Evolutionary conservation across 2,888 invertebrate species (phyloP), one percentile per base, ranked within the genome.

Genomic region (Caenorhabditis sp.): DNA sequence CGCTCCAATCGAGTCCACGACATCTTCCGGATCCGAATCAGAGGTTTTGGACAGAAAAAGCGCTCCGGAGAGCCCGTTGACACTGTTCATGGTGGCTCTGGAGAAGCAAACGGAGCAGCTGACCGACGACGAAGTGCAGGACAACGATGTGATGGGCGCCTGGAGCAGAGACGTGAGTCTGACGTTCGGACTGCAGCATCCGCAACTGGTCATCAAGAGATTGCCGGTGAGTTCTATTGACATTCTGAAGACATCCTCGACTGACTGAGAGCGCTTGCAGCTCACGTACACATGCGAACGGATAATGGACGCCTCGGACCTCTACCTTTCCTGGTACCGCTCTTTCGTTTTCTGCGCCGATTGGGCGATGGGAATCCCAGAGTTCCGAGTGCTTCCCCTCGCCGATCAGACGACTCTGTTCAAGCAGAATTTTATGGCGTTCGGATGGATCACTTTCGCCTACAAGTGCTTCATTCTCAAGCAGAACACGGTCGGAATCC

Each of bases 361-460:
- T 27, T 85, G 85, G 85, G 83, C 83, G 22, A 81, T 83, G 78
- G 80, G 82, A 22, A 83, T 85, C 17, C 80, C 83, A 1, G 83
- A 83, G 20, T 85, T 85, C 52, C 78, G 82, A 15, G 59, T 72
- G 4, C 66, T 85, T 2, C 76, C 81, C 8, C 75, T 80, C 7
- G 56, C 72, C 30, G 85, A 85, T 61, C 85, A 85, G 78, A 83
- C 83, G 27, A 65, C 78, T 1, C 80, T 85, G 8, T 85, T 85
- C 80, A 83, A 83, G 50, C 82, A 85, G 45, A 85, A 85, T 61
- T 85, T 83, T 62, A 83, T 83, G 83, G 80, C 82, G 20, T 85
- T 85, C 65, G 85, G 83, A 30, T 85, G 85, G 85, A 79, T 85
- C 15, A 83, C 82, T 17, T 83, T 80, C 41, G 80, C 81, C 22